Conservation (phyloP, 2,113 vertebrate species). For the Ifrita kowaldi region DNA sequence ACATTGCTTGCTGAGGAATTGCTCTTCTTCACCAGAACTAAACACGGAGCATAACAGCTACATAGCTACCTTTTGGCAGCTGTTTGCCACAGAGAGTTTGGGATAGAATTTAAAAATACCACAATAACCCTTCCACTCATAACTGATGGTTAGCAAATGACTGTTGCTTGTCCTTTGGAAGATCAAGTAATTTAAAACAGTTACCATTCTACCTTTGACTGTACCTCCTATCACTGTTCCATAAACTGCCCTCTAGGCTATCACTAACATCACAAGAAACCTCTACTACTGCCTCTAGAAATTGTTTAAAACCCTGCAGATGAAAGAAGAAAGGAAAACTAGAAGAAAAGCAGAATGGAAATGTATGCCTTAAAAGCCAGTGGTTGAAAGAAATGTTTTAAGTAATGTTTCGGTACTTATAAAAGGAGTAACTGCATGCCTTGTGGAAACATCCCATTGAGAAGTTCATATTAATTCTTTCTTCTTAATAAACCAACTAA, state of each 20-base stretch:
- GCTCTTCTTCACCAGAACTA: not conserved
- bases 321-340: not conserved
- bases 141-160: not conserved
- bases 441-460: not conserved
- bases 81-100: not conserved
- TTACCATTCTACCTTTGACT: not conserved
- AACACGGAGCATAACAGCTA: not conserved
- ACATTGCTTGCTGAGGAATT: not conserved
- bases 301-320: slow-evolving; percentile 19
- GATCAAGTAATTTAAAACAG: not conserved
- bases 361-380: not conserved
- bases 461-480: not conserved
- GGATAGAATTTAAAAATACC: not conserved
- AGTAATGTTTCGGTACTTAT: slow-evolving; percentile 23
- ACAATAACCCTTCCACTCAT: not conserved
- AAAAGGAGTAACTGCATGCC: not conserved
- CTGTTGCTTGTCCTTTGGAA: not conserved
- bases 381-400: slow-evolving; percentile 7
- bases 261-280: not conserved
- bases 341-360: not conserved
- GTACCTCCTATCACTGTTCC: not conserved
- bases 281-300: not conserved
- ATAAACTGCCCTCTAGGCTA: not conserved
- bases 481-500: not conserved
- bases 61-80: not conserved